Conservation (phyloP, 2,888 invertebrate genomes). For the Idaea biselata region DNA sequence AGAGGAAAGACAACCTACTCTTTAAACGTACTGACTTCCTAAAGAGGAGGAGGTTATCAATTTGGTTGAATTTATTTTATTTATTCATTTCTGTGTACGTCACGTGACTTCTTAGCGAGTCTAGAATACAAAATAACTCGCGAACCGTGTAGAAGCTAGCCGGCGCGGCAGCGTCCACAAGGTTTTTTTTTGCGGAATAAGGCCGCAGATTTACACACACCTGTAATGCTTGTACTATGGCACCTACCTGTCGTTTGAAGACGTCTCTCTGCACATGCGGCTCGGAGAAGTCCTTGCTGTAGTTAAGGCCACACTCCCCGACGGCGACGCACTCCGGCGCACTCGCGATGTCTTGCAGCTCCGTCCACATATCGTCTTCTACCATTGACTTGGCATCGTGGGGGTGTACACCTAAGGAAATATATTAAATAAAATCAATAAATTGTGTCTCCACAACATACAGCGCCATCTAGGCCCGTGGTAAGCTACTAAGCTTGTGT, state of each 20-base stretch:
- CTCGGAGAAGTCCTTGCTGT: slow-evolving; percentile 96
- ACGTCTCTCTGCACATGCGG: slow-evolving; percentile 92
- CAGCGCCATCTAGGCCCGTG: no score
- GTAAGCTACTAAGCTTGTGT: no score
- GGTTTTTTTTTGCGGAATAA: no score
- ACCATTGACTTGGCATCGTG: slow-evolving; percentile 94
- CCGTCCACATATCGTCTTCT: slow-evolving; percentile 88
- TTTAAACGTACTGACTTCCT: no score
- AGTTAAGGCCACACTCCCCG: slow-evolving; percentile 97
- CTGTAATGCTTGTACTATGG: background rate
- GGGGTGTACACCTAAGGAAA: slow-evolving; percentile 89
- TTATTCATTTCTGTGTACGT: no score
- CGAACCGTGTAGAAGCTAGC: no score
- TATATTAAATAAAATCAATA: background rate
- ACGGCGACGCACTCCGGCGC: slow-evolving; percentile 95
- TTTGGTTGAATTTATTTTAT: no score
- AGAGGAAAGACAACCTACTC: background rate
- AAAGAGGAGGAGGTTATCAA: no score
- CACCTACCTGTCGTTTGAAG: slow-evolving; percentile 89
- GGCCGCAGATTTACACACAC: background rate
- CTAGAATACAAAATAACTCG: no score
- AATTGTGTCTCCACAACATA: no score
- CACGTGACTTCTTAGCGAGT: no score
- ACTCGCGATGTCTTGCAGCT: slow-evolving; percentile 86
- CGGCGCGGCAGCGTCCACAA: no score